Evolutionary conservation across 2,113 vertebrate species (phyloP).

Genomic region (Nyctereutes procyonoides): DNA sequence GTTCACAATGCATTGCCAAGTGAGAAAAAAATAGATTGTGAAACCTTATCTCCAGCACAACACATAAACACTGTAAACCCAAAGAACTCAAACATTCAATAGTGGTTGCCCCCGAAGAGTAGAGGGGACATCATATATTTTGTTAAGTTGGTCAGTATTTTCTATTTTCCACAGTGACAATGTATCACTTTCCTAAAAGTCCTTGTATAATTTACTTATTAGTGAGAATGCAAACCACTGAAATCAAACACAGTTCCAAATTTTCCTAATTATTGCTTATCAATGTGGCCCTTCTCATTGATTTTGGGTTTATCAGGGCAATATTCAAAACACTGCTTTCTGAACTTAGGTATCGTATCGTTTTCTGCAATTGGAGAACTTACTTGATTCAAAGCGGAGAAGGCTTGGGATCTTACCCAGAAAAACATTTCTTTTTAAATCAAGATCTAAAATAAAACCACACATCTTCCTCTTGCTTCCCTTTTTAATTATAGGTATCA

Average conservation of each 20-base stretch:
- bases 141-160: neutral
- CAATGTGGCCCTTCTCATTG: neutral
- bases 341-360: neutral
- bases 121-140: neutral
- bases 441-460: neutral
- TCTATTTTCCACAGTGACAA: neutral
- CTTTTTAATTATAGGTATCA: neutral
- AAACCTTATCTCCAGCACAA: neutral
- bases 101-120: neutral
- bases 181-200: neutral
- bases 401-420: neutral
- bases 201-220: neutral
- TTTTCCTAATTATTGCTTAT: neutral
- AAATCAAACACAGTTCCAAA: slow-evolving; percentile 40
- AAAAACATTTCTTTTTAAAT: neutral
- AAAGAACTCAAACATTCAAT: neutral
- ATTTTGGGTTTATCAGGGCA: neutral
- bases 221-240: neutral
- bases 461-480: slow-evolving; percentile 1
- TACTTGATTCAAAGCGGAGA: neutral
- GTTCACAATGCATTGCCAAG: neutral
- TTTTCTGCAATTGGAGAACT: neutral
- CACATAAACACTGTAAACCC: neutral
- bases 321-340: neutral
- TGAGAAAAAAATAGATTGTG: neutral